A percentile compares a stretch with the other conserved stretches of the same genome.
Evolutionary conservation across 2,797 vertebrate species (phyloP).

Genomic region (Nasua narica): DNA sequence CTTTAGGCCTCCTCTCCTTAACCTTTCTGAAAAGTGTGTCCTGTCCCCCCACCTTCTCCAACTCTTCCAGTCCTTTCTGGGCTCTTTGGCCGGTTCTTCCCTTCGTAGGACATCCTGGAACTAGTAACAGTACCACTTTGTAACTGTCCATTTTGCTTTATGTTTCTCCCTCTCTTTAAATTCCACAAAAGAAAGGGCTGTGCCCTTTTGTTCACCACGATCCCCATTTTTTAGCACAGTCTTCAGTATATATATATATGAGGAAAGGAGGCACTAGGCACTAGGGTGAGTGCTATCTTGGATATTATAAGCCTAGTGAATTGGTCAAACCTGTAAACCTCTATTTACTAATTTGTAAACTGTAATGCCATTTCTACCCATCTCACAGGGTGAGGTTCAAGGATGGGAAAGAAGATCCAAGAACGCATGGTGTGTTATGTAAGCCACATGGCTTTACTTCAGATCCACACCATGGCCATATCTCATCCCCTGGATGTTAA

Average conservation of each 20-base stretch:
- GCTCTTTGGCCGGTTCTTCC: neutral
- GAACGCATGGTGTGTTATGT: neutral
- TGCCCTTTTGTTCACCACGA: neutral
- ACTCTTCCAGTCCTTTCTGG: neutral
- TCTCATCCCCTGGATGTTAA: neutral
- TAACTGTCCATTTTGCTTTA: neutral
- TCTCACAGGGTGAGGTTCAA: neutral
- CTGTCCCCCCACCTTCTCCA: accelerated
- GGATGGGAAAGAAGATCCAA: neutral
- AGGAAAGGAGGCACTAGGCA: neutral
- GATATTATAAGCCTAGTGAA: neutral
- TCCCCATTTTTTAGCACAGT: neutral
- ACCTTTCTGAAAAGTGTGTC: neutral
- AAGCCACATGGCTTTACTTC: neutral
- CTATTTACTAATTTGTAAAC: neutral
- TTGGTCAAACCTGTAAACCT: neutral
- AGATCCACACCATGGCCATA: neutral
- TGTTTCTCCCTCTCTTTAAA: neutral
- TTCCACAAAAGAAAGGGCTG: neutral
- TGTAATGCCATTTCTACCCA: neutral
- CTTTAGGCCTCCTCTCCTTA: neutral
- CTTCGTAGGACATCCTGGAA: neutral
- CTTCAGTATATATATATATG: neutral
- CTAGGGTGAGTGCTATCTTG: neutral
- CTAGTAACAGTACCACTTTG: neutral